phyloP scores from a whole-genome alignment of 1,140 invertebrate genomes.

The Camponotus floridanus region DNA sequence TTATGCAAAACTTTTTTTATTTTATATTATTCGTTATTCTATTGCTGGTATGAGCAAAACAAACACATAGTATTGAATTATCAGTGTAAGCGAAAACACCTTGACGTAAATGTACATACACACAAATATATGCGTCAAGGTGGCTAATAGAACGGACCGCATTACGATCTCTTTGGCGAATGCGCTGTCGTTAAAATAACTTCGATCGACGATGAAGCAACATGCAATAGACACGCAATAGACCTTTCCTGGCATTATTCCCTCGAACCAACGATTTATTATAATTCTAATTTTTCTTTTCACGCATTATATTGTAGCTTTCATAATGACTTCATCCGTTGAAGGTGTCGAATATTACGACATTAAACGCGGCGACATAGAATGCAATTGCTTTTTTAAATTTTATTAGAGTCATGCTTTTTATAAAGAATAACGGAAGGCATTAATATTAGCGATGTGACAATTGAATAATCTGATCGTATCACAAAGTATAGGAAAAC shows the following conservation, averaged over 20 bases:
- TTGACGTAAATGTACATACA: neutral
- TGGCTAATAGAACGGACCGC: neutral
- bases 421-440: slow-evolving; percentile 34
- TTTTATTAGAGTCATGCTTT: neutral
- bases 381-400: slow-evolving; percentile 24
- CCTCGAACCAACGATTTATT: slow-evolving; percentile 29
- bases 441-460: slow-evolving; percentile 7
- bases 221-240: neutral
- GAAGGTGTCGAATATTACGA: neutral
- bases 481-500: too few species aligned
- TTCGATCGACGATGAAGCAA: slow-evolving; percentile 34
- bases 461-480: neutral
- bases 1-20: neutral
- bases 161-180: slow-evolving; percentile 25
- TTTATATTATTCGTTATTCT: too few species aligned
- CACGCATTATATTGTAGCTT: slow-evolving; percentile 1
- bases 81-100: neutral
- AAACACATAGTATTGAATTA: neutral
- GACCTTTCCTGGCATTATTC: neutral
- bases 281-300: slow-evolving; percentile 34
- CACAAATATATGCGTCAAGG: neutral
- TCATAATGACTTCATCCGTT: slow-evolving; percentile 11
- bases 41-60: neutral
- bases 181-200: slow-evolving; percentile 40
- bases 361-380: neutral